These are phyloP conservation scores for Bufo gargarizans DNA, from an alignment of 2,113 vertebrate species.

Conservation along the genomic window DNA sequence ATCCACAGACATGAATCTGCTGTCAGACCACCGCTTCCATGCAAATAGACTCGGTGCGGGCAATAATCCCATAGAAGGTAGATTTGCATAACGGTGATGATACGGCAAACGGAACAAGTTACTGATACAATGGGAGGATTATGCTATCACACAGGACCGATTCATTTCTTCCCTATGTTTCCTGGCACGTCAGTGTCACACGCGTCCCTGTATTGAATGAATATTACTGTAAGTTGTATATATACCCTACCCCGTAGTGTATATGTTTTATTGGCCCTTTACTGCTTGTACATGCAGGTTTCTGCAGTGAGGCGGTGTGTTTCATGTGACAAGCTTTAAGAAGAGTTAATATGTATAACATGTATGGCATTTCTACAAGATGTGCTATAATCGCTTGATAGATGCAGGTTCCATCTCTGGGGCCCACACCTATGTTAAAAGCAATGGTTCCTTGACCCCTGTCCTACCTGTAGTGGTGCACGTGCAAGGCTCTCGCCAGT, in stretches of 20 bases:
- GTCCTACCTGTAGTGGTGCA: too few species aligned
- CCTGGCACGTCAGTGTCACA: background rate
- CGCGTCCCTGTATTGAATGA: background rate
- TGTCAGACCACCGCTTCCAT: slow-evolving; percentile 2
- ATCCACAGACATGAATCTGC: background rate
- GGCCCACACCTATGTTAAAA: too few species aligned
- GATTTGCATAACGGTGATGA: slow-evolving; percentile 34
- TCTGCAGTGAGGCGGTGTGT: too few species aligned
- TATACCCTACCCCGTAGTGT: background rate
- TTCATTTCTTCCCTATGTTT: background rate
- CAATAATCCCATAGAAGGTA: background rate
- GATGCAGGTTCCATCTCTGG: too few species aligned
- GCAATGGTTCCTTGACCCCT: too few species aligned
- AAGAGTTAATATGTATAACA: too few species aligned
- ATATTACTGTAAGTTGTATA: background rate
- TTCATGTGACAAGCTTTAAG: too few species aligned
- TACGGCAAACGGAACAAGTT: slow-evolving; percentile 16
- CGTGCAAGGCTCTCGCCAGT: too few species aligned
- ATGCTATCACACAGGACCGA: background rate
- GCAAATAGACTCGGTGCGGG: slow-evolving; percentile 21
- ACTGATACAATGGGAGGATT: slow-evolving; percentile 35
- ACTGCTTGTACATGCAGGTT: too few species aligned
- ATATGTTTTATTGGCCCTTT: too few species aligned
- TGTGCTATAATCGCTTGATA: too few species aligned
- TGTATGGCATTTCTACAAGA: too few species aligned